Base-by-base conservation (phyloP, 2,797 vertebrate species). In the Falco naumanni region DNA sequence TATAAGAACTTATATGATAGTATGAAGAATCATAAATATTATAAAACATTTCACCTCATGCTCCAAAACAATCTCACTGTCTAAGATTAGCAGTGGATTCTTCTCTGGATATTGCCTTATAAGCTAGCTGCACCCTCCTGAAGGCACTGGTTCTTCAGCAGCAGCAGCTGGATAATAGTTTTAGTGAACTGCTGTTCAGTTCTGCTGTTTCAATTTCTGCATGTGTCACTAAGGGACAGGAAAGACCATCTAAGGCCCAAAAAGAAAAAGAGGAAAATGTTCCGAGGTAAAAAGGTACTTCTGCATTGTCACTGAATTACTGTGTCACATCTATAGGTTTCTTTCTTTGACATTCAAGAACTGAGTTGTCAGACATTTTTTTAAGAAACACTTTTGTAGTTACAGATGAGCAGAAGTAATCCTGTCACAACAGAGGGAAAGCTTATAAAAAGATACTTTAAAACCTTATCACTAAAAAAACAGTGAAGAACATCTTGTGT, bases 381-480 rank as follows among this genome's bases (percentile, higher is more conserved):
- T 96, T 81, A 80, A 91, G 83, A 80, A 77, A 70, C n/a, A 45
- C 43, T 93, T 82, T 57, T 96, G 86, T 85, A 91, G 43, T 97
- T 97, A 80, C 41, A 97, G 87, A 94, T 37, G 26, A 93, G 84
- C 57, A 95, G 78, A 96, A 97, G 82, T 96, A 97, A 96, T 97
- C 70, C 86, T 97, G 90, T 95, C 96, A 97, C 93, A 97, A 92
- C 78, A 97, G 60, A 96, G 64, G 83, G 33, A 92, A 95, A 90
- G 65, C 51, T 93, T 92, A 95, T 96, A 90, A 95, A 96, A 98
- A 95, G 77, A 86, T 92, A 83, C 50, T 96, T 95, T 90, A 95
- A 98, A 97, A 78, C 66, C 81, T 97, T 97, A 96, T 95, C 83
- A 93, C 78, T 92, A 87, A 91, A 94, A 74, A 97, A 97, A 12